These are phyloP conservation scores for Chironomus tentans DNA, from an alignment of 2,888 invertebrate species.

Conservation along the genomic window DNA sequence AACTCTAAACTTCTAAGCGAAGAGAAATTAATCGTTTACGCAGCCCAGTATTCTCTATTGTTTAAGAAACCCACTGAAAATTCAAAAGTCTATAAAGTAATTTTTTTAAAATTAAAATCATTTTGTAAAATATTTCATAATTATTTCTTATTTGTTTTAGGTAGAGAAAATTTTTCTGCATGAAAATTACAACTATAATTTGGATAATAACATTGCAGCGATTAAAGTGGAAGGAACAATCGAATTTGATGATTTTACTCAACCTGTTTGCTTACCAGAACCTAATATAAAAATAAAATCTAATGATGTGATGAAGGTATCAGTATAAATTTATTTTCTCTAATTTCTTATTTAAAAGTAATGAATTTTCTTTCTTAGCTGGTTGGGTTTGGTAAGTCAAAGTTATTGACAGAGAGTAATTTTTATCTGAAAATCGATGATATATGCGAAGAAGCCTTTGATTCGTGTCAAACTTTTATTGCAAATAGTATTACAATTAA, in stretches of 20 bases:
- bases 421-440: background rate
- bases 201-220: conserved; percentile 6
- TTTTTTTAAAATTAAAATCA: background rate
- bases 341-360: background rate
- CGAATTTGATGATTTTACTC: background rate
- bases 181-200: background rate
- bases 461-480: background rate
- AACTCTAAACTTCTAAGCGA: background rate
- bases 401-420: background rate
- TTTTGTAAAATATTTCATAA: background rate
- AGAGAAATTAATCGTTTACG: background rate
- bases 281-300: background rate
- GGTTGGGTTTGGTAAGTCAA: conserved; percentile 2
- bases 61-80: no score
- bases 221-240: background rate
- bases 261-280: conserved; percentile 7
- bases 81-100: background rate
- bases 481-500: background rate
- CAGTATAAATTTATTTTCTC: no score
- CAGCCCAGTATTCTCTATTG: background rate
- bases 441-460: background rate
- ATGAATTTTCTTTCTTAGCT: background rate
- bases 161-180: background rate
- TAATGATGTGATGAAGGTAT: background rate
- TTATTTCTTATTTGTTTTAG: background rate